A percentile compares a stretch with the other conserved stretches of the same genome.
phyloP scores from a whole-genome alignment of 1,140 invertebrate genomes.

The Drosophila quadrilineata region DNA sequence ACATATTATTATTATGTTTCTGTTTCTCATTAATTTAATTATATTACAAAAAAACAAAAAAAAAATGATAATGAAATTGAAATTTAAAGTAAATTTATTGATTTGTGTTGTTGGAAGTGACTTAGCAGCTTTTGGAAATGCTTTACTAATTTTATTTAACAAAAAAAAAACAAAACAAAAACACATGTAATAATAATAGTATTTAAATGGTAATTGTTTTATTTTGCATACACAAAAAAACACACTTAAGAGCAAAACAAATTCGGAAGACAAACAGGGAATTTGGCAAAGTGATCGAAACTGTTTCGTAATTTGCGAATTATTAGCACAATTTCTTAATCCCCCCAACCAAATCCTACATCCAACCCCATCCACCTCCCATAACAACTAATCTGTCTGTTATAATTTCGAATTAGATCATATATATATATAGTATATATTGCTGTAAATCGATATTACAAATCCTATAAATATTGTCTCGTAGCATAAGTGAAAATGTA shows the following conservation, averaged over 20 bases:
- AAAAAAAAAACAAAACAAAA: conserved; percentile 1
- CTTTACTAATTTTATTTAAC: conserved; percentile 67
- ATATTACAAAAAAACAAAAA: conserved; percentile 8
- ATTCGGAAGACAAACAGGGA: conserved; percentile 74
- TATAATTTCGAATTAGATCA: conserved; percentile 16
- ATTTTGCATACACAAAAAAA: conserved; percentile 24
- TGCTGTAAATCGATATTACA: conserved; percentile 37
- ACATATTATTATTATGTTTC: conserved; percentile 70
- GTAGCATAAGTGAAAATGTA: conserved; percentile 26
- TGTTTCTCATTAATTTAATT: conserved; percentile 31
- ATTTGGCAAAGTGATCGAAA: conserved; percentile 29
- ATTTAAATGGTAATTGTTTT: conserved; percentile 30
- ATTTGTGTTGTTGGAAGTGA: conserved; percentile 69
- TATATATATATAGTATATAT: conserved; percentile 18
- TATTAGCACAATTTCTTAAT: conserved; percentile 45
- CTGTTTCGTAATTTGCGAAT: conserved; percentile 39
- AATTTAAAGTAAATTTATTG: conserved; percentile 14
- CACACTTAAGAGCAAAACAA: conserved; percentile 62
- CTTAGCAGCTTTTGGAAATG: conserved; percentile 56
- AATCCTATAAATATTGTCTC: conserved; percentile 31
- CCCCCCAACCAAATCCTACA: conserved; percentile 7
- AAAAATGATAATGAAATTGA: no score
- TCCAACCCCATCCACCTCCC: neutral
- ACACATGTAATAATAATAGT: conserved; percentile 13
- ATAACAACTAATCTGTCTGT: neutral